Evolutionary conservation across 2,113 vertebrate species (phyloP).

Genomic region (Limanda limanda): DNA sequence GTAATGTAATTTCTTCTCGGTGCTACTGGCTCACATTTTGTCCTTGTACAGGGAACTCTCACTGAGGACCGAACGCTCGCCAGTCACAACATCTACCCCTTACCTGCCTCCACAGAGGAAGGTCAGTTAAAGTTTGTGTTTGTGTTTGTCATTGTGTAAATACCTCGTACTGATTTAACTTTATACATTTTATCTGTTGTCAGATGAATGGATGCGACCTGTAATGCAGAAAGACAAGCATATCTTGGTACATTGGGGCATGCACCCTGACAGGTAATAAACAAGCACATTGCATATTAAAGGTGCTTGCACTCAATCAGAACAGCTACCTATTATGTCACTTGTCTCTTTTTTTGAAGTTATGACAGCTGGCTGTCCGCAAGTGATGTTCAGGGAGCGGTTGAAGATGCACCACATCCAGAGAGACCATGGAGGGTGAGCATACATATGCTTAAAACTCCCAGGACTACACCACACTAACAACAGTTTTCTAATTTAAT

Average conservation of each 20-base stretch:
- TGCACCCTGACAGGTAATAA: slow-evolving; percentile 85
- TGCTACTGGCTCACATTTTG: slow-evolving; percentile 19
- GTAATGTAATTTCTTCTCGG: neutral
- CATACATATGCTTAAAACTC: neutral
- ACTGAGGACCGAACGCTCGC: slow-evolving; percentile 92
- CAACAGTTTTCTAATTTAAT: neutral
- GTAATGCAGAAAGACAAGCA: slow-evolving; percentile 93
- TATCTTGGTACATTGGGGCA: slow-evolving; percentile 95
- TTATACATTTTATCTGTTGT: neutral
- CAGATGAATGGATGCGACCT: slow-evolving; percentile 96
- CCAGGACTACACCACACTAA: neutral
- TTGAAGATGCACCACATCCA: slow-evolving; percentile 89
- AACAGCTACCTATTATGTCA: neutral
- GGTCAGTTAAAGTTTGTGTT: slow-evolving; percentile 77
- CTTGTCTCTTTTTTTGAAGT: slow-evolving; percentile 72
- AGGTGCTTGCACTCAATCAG: neutral
- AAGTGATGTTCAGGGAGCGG: slow-evolving; percentile 89
- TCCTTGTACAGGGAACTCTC: slow-evolving; percentile 85
- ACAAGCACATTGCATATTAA: neutral
- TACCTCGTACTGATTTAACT: neutral
- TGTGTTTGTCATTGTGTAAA: neutral
- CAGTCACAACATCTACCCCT: slow-evolving; percentile 91
- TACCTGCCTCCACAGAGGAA: slow-evolving; percentile 87
- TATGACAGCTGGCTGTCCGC: slow-evolving; percentile 93
- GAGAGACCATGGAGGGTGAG: slow-evolving; percentile 93